These are phyloP conservation scores for Acleris literana DNA, from an alignment of 2,888 invertebrate genomes.

Conservation along the genomic window DNA sequence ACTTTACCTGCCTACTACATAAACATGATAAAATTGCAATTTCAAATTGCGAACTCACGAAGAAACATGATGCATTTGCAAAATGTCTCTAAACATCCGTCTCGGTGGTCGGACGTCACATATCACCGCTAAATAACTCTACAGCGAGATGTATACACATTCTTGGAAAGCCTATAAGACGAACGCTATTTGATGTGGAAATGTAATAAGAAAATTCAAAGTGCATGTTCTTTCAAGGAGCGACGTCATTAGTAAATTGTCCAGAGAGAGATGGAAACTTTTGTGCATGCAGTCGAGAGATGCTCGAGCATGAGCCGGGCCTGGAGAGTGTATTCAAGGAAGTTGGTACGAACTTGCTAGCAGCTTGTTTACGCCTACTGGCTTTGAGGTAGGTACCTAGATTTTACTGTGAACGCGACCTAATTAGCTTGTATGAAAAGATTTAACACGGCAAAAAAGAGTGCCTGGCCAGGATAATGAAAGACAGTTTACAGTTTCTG, in stretches of 20 bases:
- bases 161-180: conserved; percentile 1
- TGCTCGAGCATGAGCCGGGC: conserved; percentile 42
- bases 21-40: conserved; percentile 3
- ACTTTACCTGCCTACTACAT: neutral
- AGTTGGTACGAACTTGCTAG: conserved; percentile 39
- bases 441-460: neutral
- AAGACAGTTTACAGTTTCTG: too few species aligned
- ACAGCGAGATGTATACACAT: neutral
- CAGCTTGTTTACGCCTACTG: conserved; percentile 37
- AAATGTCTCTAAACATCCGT: conserved; percentile 14
- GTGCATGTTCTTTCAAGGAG: conserved; percentile 30
- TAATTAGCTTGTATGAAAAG: conserved; percentile 45
- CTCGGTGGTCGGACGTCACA: conserved; percentile 1
- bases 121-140: neutral
- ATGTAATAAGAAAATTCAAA: conserved; percentile 24
- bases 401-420: conserved; percentile 51
- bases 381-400: conserved; percentile 39
- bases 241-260: conserved; percentile 49
- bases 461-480: too few species aligned
- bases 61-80: neutral
- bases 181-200: conserved; percentile 4
- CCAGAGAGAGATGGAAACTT: conserved; percentile 30
- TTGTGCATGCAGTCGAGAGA: conserved; percentile 32
- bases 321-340: conserved; percentile 50
- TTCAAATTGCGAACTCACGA: conserved; percentile 7